Evolutionary conservation across 2,113 vertebrate species (phyloP).

Genomic region (Lathamus discolor): DNA sequence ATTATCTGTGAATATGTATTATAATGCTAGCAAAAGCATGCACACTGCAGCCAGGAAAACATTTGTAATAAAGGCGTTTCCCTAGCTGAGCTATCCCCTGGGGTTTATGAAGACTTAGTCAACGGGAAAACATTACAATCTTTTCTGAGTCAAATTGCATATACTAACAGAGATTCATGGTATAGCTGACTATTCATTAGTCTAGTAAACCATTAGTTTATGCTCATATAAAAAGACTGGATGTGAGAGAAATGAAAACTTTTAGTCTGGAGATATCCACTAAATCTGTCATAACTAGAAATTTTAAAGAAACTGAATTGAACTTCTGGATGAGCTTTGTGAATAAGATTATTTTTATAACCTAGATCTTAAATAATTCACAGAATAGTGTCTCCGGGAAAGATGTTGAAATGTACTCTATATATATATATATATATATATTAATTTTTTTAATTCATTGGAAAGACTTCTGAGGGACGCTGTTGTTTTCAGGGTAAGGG

Average conservation of each 20-base stretch:
- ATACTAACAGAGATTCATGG: neutral
- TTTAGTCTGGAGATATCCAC: neutral
- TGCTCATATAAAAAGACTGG: neutral
- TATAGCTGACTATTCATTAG: neutral
- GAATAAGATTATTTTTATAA: neutral
- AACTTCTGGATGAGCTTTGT: neutral
- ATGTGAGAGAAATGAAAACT: neutral
- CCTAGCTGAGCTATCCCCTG: neutral
- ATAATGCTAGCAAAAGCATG: neutral
- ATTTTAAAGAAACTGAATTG: neutral
- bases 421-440: too few species aligned
- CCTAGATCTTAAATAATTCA: conserved; percentile 2
- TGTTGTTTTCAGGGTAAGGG: neutral
- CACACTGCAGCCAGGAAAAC: neutral
- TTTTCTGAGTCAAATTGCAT: neutral
- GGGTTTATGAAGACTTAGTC: neutral
- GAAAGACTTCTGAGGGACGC: neutral
- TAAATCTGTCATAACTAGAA: neutral
- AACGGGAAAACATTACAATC: neutral
- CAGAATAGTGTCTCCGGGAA: neutral
- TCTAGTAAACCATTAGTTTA: neutral
- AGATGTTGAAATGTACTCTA: neutral
- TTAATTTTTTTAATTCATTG: neutral
- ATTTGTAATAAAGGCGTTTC: neutral
- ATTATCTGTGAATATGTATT: neutral